A percentile compares a stretch with the other conserved stretches of the same genome.
Evolutionary conservation across 1,140 invertebrate species (phyloP).

Genomic region (Drosophila nigromelanica): DNA sequence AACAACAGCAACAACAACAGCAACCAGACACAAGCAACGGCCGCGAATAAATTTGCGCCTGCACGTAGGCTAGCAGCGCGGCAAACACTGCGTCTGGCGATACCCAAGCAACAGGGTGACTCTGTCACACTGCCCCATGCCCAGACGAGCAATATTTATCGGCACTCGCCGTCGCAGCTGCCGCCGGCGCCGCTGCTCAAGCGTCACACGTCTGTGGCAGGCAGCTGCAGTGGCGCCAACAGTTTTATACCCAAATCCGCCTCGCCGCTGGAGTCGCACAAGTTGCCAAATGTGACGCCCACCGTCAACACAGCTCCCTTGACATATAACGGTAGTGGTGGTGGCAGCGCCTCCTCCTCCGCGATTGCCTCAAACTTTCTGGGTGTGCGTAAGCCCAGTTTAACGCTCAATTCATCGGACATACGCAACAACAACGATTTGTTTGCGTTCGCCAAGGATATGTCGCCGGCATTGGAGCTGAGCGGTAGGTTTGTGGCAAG

Average conservation of each 20-base stretch:
- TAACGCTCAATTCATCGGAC: constrained; percentile 78
- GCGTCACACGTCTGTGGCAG: constrained; percentile 25
- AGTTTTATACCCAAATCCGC: constrained; percentile 70
- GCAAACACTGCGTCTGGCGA: constrained; percentile 76
- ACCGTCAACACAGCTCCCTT: constrained; percentile 17
- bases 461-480: constrained; percentile 70
- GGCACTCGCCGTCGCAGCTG: constrained; percentile 76
- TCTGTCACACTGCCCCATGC: constrained; percentile 25
- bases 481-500: constrained; percentile 42
- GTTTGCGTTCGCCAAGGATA: constrained; percentile 78
- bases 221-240: constrained; percentile 7
- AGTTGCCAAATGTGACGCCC: constrained; percentile 77
- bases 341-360: constrained; percentile 34
- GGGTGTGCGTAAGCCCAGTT: constrained; percentile 69
- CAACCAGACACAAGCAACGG: constrained; percentile 6
- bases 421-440: constrained; percentile 77
- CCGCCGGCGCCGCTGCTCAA: constrained; percentile 75
- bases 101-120: constrained; percentile 78
- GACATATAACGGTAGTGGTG: constrained; percentile 20
- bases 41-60: constrained; percentile 77
- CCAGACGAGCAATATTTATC: constrained; percentile 51
- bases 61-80: constrained; percentile 80
- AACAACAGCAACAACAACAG: constrained; percentile 15
- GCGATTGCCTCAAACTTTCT: constrained; percentile 61
- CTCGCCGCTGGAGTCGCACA: constrained; percentile 74